Evolutionary conservation across 2,888 invertebrate genomes (phyloP), one percentile per base, ranked within the genome.

Genomic region (Phytoseiulus persimilis): DNA sequence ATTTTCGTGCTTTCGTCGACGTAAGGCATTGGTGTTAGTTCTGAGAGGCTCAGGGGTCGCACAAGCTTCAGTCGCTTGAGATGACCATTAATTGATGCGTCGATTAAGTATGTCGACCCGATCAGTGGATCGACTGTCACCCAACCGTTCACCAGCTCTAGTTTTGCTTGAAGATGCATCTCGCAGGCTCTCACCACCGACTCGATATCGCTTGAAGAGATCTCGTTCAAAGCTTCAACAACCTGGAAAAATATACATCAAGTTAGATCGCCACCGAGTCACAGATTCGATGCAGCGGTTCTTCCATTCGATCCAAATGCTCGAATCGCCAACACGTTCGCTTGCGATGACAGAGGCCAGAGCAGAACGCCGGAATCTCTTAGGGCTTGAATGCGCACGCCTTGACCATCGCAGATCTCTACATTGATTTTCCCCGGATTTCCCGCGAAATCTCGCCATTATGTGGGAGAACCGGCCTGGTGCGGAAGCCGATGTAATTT

Each of bases 1-100:
- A 98, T 94, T 91, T 96, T 94, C 9, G 96, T 95, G 93, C 95
- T 96, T 94, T 99, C 98, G 0, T 98, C 98, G 0, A 98, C 98
- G 93, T 98, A 98, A 0, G 98, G 98, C 92, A 97, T 96, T 31
- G 96, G 95, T 83, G 98, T 94, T 90, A 98, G 95, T 92, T 98
- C 97, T 14, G 97, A 96, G 90, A 95, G 95, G 31, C 97, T 97
- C 90, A 98, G 93, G 28, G 96, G 95, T 91, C 98, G 96, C 90
- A 95, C 95, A 83, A 96, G 94, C 93, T 97, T 95, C 91, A 97
- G 94, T 92, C 96, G 83, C n/a, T 91, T 91, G 0, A 90, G 32
- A 90, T 90, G 87, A 90, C 90, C 83, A 90, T n/a, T 46, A 46
- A 93, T 91, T 28, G 91, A 91, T 89, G 94, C 92, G 92, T 97